These are phyloP conservation scores for Ligdia adustata DNA, from an alignment of 2,888 invertebrate species.

Conservation along the genomic window DNA sequence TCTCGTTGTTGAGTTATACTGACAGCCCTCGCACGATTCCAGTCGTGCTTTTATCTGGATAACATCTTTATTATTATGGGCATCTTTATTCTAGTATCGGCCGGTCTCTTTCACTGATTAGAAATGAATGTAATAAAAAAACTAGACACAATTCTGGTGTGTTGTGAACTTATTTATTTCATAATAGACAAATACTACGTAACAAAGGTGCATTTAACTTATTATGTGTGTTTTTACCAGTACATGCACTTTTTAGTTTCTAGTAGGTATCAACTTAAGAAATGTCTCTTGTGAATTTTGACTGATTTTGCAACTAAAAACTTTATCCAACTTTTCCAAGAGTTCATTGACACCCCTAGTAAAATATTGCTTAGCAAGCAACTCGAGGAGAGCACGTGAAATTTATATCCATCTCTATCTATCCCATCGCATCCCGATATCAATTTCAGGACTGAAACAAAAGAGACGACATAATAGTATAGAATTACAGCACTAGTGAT, in stretches of 20 bases:
- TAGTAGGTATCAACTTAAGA: no score
- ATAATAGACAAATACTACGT: no score
- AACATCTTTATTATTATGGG: slow-evolving; percentile 3
- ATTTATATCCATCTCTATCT: slow-evolving; percentile 65
- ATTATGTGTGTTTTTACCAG: no score
- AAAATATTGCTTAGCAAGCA: slow-evolving; percentile 50
- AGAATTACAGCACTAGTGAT: slow-evolving; percentile 41
- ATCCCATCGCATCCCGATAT: slow-evolving; percentile 35
- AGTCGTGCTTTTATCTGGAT: slow-evolving; percentile 1
- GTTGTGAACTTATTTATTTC: no score
- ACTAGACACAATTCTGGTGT: no score
- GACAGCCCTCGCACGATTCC: slow-evolving; percentile 15
- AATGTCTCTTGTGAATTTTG: no score
- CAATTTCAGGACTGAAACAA: slow-evolving; percentile 46
- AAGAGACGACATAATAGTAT: slow-evolving; percentile 43
- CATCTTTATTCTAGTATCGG: background rate
- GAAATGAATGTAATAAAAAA: background rate
- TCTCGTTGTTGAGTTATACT: slow-evolving; percentile 28
- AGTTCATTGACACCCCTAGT: slow-evolving; percentile 56
- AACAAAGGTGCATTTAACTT: no score
- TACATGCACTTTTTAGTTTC: no score
- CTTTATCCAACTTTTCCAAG: no score
- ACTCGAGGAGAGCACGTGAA: slow-evolving; percentile 49
- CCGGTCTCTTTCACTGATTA: background rate
- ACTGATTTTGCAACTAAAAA: background rate